Base-by-base conservation (phyloP, 2,888 invertebrate genomes). In the Hesperia comma region DNA sequence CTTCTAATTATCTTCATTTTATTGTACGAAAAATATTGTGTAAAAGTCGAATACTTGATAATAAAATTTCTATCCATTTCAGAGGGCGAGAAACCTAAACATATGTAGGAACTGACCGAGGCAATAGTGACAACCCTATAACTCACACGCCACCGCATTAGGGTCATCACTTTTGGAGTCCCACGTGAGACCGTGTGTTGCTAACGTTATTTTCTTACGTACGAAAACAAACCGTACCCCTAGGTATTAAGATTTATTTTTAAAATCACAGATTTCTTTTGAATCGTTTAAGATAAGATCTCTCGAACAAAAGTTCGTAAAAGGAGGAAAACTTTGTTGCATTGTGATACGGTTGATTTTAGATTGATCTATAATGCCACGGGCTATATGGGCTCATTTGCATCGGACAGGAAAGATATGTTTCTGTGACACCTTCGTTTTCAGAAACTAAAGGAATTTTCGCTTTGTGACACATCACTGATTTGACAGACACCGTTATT, bases 91-190 rank as follows among this genome's bases (percentile, higher is more conserved):
- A 56, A 19, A 32, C 43, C 12, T 17, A 15, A 57, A 57, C 46
- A 63, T 40, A 63, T 54, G 49, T 37, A 12, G 55, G 54, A 51
- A 67, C 61, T 61, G 54, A 46, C 66, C 66, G 55, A 46, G 33
- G 60, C 54, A 37, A 41, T 15, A 43, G 49, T 61, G 67, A 67
- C 67, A 67, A 56, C 61, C 63, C 68, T 63, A 68, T 68, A 68
- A 68, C 63, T 68, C 61, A 68, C 63, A 68, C 68, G 51, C 63
- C 61, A 64, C 41, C 61, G 51, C 56, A 63, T 64, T 64, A 68
- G 68, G 68, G 68, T 68, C 68, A 68, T 68, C 68, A 68, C 68
- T 68, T 68, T 61, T 61, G 40, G 51, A 55, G 63, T 64, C 68
- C 68, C 68, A 64, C 63, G 68, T 68, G 68, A 68, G 56, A 58